These are phyloP conservation scores for Pseudomyrmex cubaensis DNA, from an alignment of 1,140 invertebrate species.

Conservation along the genomic window DNA sequence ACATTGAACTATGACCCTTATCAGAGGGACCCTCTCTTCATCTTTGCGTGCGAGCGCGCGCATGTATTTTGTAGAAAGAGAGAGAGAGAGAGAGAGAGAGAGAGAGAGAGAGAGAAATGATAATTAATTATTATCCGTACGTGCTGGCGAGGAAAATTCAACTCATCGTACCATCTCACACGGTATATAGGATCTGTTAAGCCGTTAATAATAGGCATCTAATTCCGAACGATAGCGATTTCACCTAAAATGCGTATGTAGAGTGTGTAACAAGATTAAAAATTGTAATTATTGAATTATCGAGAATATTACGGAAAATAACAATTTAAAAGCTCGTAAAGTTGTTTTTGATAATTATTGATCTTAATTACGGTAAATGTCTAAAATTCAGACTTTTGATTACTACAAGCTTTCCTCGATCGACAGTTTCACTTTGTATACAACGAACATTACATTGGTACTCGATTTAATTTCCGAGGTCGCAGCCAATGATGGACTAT, in stretches of 20 bases:
- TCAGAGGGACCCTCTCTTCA: neutral
- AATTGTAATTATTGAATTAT: slow-evolving; percentile 39
- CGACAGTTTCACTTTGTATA: neutral
- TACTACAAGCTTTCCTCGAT: neutral
- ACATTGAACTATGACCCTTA: slow-evolving; percentile 46
- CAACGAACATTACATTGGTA: neutral
- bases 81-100: too few relatives aligned
- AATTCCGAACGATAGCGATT: slow-evolving; percentile 27
- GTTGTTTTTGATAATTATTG: too few relatives aligned
- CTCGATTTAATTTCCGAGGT: slow-evolving; percentile 52
- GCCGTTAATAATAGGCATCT: slow-evolving; percentile 39
- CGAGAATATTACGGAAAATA: too few relatives aligned
- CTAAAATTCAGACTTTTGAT: slow-evolving; percentile 20
- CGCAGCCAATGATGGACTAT: slow-evolving; percentile 59
- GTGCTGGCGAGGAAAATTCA: slow-evolving; percentile 37
- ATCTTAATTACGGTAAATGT: neutral
- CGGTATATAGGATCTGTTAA: slow-evolving; percentile 10
- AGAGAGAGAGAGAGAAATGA: neutral
- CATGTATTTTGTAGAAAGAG: too few relatives aligned
- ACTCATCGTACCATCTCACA: neutral
- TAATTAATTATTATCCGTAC: slow-evolving; percentile 55
- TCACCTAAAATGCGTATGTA: neutral
- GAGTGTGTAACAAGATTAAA: slow-evolving; percentile 11
- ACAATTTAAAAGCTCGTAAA: too few relatives aligned
- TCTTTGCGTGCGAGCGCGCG: neutral